Evolutionary conservation across 2,113 vertebrate species (phyloP), one percentile per base, ranked within the genome.

Genomic region (Gavia stellata): DNA sequence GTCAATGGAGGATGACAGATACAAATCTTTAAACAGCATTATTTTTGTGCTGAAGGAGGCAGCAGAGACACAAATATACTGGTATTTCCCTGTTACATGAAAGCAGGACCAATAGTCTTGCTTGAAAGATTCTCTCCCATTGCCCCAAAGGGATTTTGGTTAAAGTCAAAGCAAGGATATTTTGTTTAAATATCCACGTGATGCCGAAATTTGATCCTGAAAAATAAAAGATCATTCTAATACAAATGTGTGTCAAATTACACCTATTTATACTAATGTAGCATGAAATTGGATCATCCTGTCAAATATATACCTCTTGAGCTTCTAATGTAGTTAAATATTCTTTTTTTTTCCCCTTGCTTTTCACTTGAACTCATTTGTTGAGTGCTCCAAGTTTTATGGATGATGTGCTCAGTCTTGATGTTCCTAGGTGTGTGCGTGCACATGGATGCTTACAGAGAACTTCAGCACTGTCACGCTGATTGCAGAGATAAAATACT

Each of bases 261-360:
- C 80, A 93, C 75, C 85, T 91, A 92, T 84, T 92, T 65, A 49
- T 96, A 91, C 70, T 96, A 97, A 96, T 83, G 70, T 93, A 97
- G 85, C 83, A 97, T 97, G 97, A 98, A 97, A 94, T 94, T 77
- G 96, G 66, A 96, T 92, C 92, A 96, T 75, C 72, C 94, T 96
- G 82, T 82, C 89, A 92, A 96, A 96, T 85, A 81, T 85, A 9
- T 71, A 70, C 75, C 45, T 96, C 94, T 92, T 92, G 36, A 94
- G 45, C 81, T 82, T 85, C 86, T 88, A 77, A 88, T 65, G 9
- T 79, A 79, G 79, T 97, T 89, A 71, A 85, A 61, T 70, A 67
- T 20, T 47, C 2, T 29, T 68, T 59, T 63, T 83, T 91, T 84
- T 90, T 15, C 1, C 11, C 8, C 14, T 81, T 55, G 14, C 49